Percentiles rank a stretch among this genome's conserved stretches.
These are phyloP conservation scores for Cavia aperea DNA, from an alignment of 2,113 vertebrate genomes.

Conservation along the genomic window DNA sequence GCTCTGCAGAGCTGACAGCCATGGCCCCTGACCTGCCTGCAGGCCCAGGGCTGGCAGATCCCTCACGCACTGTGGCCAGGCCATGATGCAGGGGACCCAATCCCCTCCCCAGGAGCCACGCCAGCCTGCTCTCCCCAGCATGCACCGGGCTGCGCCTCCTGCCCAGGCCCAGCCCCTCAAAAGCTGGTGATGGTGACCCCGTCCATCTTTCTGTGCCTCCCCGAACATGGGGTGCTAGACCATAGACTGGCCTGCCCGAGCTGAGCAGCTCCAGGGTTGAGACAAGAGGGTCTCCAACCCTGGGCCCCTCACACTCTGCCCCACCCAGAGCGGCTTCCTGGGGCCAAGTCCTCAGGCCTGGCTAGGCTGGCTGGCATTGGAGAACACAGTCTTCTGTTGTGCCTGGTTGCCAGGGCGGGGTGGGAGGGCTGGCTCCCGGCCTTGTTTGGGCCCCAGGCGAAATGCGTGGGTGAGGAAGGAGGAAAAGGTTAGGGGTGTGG, in stretches of 20 bases:
- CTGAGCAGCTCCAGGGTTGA: background rate
- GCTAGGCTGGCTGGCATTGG: constrained; percentile 12
- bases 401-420: constrained; percentile 47
- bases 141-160: background rate
- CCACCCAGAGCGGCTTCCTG: background rate
- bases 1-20: background rate
- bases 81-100: background rate
- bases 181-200: fast-evolving
- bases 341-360: background rate
- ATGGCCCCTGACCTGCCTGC: background rate
- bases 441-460: constrained; percentile 65
- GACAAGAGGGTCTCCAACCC: background rate
- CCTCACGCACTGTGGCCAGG: background rate
- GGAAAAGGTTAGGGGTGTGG: constrained; percentile 54
- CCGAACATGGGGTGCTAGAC: background rate
- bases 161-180: background rate
- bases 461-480: constrained; percentile 46
- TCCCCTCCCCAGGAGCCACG: background rate
- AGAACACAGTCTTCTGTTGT: constrained; percentile 61
- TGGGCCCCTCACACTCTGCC: background rate
- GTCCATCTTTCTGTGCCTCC: background rate
- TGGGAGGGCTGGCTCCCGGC: constrained; percentile 43
- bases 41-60: background rate
- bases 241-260: background rate
- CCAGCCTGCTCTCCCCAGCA: background rate